phyloP scores from a whole-genome alignment of 1,140 invertebrate species.

The Drosophila malerkotliana region DNA sequence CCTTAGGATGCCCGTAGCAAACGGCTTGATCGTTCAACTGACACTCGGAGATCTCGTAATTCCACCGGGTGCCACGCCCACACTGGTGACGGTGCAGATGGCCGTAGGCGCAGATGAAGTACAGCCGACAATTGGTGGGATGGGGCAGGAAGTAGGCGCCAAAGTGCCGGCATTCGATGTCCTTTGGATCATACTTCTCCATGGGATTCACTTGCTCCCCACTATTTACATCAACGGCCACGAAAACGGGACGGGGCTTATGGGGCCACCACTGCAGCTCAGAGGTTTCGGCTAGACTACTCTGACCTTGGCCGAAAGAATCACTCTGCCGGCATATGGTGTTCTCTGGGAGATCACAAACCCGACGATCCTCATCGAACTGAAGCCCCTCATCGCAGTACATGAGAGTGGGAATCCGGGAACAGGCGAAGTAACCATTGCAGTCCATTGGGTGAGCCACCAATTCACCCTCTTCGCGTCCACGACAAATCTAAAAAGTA shows the following conservation, averaged over 20 bases:
- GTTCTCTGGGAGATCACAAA: constrained; percentile 58
- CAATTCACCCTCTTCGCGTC: constrained; percentile 35
- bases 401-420: constrained; percentile 33
- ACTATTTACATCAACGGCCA: constrained; percentile 64
- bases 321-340: constrained; percentile 38
- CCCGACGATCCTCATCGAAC: constrained; percentile 37
- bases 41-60: constrained; percentile 62
- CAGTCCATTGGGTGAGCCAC: constrained; percentile 66
- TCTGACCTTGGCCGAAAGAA: no score
- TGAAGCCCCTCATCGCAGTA: constrained; percentile 58
- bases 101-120: constrained; percentile 76
- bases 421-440: constrained; percentile 62
- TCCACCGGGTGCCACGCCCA: constrained; percentile 65
- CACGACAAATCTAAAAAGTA: constrained; percentile 55
- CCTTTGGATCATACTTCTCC: constrained; percentile 66
- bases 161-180: constrained; percentile 68
- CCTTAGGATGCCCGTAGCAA: constrained; percentile 41
- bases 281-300: neutral
- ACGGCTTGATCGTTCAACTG: constrained; percentile 46
- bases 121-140: constrained; percentile 64
- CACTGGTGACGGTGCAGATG: constrained; percentile 72
- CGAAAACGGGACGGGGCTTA: constrained; percentile 54
- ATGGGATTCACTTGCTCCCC: constrained; percentile 61
- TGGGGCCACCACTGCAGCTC: constrained; percentile 49
- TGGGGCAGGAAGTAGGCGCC: constrained; percentile 79